Conservation (phyloP, 2,888 invertebrate genomes). For the Plebejus anna region DNA sequence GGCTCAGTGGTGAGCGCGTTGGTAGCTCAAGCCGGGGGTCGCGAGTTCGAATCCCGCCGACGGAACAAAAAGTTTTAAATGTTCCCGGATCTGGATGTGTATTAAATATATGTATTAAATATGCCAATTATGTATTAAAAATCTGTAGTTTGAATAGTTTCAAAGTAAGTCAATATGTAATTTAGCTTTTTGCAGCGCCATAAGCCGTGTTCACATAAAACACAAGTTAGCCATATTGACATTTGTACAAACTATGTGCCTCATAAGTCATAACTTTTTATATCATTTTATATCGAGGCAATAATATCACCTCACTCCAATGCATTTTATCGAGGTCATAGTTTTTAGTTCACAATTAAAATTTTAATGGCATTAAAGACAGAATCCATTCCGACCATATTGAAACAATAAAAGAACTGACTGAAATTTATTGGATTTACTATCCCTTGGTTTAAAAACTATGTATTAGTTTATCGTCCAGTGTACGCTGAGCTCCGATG, state of each 20-base stretch:
- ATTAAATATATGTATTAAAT: no score
- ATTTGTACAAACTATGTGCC: background rate
- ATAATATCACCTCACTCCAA: background rate
- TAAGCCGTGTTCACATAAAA: background rate
- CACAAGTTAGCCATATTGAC: background rate
- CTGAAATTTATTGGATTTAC: slow-evolving; percentile 29
- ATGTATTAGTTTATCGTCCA: slow-evolving; percentile 31
- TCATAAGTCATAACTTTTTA: background rate
- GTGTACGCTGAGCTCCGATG: slow-evolving; percentile 22
- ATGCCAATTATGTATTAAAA: no score
- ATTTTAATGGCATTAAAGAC: slow-evolving; percentile 1
- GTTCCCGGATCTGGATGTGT: no score
- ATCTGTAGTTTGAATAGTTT: no score
- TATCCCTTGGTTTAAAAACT: slow-evolving; percentile 30
- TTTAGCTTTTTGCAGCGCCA: background rate
- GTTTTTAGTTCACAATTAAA: slow-evolving; percentile 4
- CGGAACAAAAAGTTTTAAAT: no score
- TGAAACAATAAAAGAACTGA: slow-evolving; percentile 27
- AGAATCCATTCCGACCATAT: slow-evolving; percentile 22
- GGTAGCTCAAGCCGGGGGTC: no score
- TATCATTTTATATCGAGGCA: background rate
- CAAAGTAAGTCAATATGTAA: no score
- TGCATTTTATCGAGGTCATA: background rate
- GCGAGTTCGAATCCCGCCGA: no score
- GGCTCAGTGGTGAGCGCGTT: no score